phyloP scores from a whole-genome alignment of 37 sponge, comb jelly and placozoan species.

The Sycon ciliatum region DNA sequence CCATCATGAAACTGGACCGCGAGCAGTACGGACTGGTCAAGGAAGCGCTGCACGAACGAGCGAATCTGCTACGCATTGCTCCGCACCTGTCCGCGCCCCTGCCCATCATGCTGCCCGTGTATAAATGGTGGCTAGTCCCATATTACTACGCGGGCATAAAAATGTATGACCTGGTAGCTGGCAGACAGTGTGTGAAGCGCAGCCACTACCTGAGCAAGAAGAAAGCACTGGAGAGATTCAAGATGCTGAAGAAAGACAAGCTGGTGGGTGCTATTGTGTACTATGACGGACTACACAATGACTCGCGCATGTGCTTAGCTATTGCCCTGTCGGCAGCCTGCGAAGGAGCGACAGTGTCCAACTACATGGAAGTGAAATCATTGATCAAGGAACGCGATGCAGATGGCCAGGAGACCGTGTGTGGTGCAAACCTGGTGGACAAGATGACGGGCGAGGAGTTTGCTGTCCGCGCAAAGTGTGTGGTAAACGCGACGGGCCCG shows the following conservation, averaged over 20 bases:
- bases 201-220: slow-evolving; percentile 74
- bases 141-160: slow-evolving; percentile 93
- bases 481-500: slow-evolving; percentile 97
- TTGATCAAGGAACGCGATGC: slow-evolving; percentile 26
- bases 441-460: slow-evolving; percentile 67
- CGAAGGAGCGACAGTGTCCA: slow-evolving; percentile 75
- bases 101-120: slow-evolving; percentile 96
- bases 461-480: slow-evolving; percentile 80
- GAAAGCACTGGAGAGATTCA: slow-evolving; percentile 88
- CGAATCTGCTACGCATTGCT: slow-evolving; percentile 81
- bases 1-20: slow-evolving; percentile 71
- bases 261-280: slow-evolving; percentile 85
- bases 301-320: slow-evolving; percentile 90
- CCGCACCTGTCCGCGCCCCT: slow-evolving; percentile 89
- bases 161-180: slow-evolving; percentile 90
- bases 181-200: slow-evolving; percentile 63
- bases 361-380: slow-evolving; percentile 71
- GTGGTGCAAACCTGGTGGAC: slow-evolving; percentile 71
- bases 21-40: slow-evolving; percentile 84
- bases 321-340: slow-evolving; percentile 84
- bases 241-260: slow-evolving; percentile 75
- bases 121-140: slow-evolving; percentile 96
- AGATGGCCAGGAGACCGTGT: slow-evolving; percentile 36
- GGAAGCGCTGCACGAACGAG: slow-evolving; percentile 92
- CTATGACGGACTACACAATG: slow-evolving; percentile 97